Base-by-base conservation (phyloP, 2,888 invertebrate genomes). In the Drosophila algonquin region DNA sequence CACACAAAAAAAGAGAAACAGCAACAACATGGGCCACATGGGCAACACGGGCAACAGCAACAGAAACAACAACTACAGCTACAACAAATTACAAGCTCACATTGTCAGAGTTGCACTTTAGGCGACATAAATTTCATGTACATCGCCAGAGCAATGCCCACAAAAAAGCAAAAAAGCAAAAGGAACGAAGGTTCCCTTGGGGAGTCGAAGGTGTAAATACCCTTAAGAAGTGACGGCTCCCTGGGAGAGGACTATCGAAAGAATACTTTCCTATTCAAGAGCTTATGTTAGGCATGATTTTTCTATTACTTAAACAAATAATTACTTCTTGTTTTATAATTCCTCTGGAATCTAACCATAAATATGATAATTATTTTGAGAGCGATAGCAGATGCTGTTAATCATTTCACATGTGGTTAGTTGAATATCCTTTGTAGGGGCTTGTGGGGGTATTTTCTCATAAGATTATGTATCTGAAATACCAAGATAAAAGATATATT, bases 21-120 rank as follows among this genome's bases (percentile, higher is more conserved):
- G 46, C 47, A 63, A 51, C 56, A 53, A 8, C 30, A 30, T 0
- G 7, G 30, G 44, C 47, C 58, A 40, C 57, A 55, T 4, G 5
- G 24, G 45, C 35, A 18, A 52, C 57, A 53, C n/a, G n/a, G n/a
- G n/a, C n/a, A 32, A 51, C 59, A 55, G 46, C 45, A 70, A 52
- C 57, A 53, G 46, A 32, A 61, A 40, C 59, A 55, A 32, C 16
- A 65, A 65, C 64, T 73, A 55, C 75, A 83, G 75, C 40, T 40
- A 40, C 77, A 83, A 89, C 89, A 85, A 89, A 85, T 85, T 85
- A 89, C 89, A 89, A 81, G 89, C 87, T 77, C 87, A 87, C 89
- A 85, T 87, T 87, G 89, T 87, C 82, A 78, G 87, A 84, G 89
- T 79, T 79, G 87, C 84, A 84, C 84, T 84, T 84, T 77, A 87